Evolutionary conservation across 2,797 vertebrate genomes (phyloP).

Genomic region (Ciconia nigra): DNA sequence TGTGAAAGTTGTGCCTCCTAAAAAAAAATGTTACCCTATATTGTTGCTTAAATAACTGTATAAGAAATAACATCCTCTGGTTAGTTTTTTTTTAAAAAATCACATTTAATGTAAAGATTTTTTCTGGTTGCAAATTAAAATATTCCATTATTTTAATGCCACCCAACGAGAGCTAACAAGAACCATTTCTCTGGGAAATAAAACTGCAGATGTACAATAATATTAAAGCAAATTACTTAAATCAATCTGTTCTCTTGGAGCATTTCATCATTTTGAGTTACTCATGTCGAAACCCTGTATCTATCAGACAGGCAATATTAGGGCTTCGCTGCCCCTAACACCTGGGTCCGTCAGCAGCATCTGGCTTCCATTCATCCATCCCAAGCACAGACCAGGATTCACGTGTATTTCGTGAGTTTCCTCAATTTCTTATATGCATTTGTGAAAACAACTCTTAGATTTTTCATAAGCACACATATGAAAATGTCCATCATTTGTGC

Average conservation of each 20-base stretch:
- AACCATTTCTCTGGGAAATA: slow-evolving; percentile 10
- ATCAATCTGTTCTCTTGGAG: neutral
- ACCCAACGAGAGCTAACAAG: neutral
- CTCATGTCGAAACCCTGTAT: neutral
- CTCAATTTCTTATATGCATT: neutral
- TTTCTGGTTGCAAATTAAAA: neutral
- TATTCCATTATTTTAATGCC: neutral
- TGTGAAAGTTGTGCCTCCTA: neutral
- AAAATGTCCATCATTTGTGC: neutral
- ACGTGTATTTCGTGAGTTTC: neutral
- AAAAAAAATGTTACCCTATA: neutral
- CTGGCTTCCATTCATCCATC: neutral
- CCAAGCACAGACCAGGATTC: neutral
- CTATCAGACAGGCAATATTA: neutral
- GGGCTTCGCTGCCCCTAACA: neutral
- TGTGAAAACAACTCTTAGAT: neutral
- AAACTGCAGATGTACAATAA: neutral
- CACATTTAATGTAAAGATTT: neutral
- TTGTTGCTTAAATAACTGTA: neutral
- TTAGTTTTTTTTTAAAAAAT: neutral
- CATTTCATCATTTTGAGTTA: neutral
- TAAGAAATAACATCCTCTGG: neutral
- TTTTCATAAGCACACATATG: neutral
- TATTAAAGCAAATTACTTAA: slow-evolving; percentile 11
- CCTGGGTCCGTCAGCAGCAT: neutral